Percentiles rank a stretch among this genome's conserved stretches.
phyloP scores from a whole-genome alignment of 1,140 invertebrate genomes.

The Macrosteles quadrilineatus region DNA sequence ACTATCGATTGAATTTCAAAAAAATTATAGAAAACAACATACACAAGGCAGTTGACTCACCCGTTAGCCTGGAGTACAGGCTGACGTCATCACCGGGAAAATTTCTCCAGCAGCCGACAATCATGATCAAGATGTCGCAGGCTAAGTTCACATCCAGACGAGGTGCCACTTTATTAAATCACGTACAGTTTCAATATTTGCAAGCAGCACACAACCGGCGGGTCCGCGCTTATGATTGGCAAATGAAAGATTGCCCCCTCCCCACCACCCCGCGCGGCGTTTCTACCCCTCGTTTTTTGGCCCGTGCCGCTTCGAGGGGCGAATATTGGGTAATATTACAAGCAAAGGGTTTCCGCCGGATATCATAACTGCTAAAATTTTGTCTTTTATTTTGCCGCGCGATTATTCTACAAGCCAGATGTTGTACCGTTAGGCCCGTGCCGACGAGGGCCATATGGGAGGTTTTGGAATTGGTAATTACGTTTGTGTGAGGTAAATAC shows the following conservation, averaged over 20 bases:
- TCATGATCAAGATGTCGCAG: conserved; percentile 14
- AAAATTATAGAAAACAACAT: background rate
- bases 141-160: background rate
- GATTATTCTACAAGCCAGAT: background rate
- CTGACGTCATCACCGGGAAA: background rate
- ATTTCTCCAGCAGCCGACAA: conserved; percentile 5
- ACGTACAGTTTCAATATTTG: conserved; percentile 22
- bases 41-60: background rate
- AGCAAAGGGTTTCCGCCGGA: conserved; percentile 13
- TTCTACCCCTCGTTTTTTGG: background rate
- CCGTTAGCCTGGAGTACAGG: background rate
- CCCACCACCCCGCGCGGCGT: no score
- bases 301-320: background rate
- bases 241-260: background rate
- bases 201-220: background rate
- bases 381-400: conserved; percentile 1
- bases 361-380: conserved; percentile 17
- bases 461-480: background rate
- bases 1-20: background rate
- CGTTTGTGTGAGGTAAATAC: no score
- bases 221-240: conserved; percentile 1
- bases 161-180: conserved; percentile 20
- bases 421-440: background rate
- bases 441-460: background rate
- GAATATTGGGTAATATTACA: conserved; percentile 12